Conservation (phyloP, 1,140 invertebrate genomes). For the Penaeus chinensis region DNA sequence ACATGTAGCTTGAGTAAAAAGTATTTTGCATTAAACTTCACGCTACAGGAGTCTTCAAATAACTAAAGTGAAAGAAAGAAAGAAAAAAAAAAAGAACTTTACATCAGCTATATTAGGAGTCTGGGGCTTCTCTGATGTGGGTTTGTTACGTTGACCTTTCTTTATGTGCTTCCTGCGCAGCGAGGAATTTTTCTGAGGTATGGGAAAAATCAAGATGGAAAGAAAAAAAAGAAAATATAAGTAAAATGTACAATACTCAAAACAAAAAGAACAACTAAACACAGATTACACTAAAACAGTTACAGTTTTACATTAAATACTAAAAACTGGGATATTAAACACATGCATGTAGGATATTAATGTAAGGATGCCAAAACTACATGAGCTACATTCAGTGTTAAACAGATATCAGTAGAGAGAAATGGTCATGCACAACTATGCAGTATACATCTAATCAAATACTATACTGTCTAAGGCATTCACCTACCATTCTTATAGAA, state of each 20-base stretch:
- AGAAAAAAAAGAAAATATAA: slow-evolving; percentile 1
- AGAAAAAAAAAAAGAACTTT: not conserved
- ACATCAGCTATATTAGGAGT: slow-evolving; percentile 29
- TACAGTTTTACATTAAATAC: too few relatives aligned
- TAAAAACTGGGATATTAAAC: too few relatives aligned
- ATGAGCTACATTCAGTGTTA: too few relatives aligned
- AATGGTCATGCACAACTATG: too few relatives aligned
- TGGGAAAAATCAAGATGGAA: slow-evolving; percentile 5
- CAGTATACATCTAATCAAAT: too few relatives aligned
- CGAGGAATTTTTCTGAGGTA: slow-evolving; percentile 21
- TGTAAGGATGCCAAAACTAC: too few relatives aligned
- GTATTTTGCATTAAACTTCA: too few relatives aligned
- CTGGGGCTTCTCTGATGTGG: not conserved
- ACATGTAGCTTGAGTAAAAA: too few relatives aligned
- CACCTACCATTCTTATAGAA: too few relatives aligned
- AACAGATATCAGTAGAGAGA: too few relatives aligned
- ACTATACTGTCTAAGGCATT: too few relatives aligned
- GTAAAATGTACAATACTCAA: slow-evolving; percentile 14
- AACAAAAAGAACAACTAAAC: not conserved
- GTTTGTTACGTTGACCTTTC: slow-evolving; percentile 11
- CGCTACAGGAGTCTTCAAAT: too few relatives aligned
- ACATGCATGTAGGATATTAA: slow-evolving; percentile 2
- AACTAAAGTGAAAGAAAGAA: not conserved
- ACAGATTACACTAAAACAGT: not conserved
- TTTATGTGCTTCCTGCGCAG: slow-evolving; percentile 12